phyloP scores from a whole-genome alignment of 2,888 invertebrate genomes.

The Phalera bucephala region DNA sequence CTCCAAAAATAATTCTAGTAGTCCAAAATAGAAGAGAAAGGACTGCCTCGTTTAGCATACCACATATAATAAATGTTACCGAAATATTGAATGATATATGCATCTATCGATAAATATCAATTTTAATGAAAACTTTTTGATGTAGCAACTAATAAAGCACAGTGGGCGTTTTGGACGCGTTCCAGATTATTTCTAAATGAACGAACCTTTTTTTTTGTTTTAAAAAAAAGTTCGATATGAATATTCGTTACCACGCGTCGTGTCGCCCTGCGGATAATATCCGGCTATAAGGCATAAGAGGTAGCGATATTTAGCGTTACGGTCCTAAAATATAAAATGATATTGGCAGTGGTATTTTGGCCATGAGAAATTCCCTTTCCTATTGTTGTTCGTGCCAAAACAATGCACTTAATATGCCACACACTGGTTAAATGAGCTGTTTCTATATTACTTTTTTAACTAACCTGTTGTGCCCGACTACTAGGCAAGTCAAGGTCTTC shows the following conservation, averaged over 20 bases:
- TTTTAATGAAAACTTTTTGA: constrained; percentile 56
- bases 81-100: constrained; percentile 5
- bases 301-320: constrained; percentile 17
- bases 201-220: constrained; percentile 42
- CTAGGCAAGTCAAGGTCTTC: too few relatives aligned
- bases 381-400: too few relatives aligned
- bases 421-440: too few relatives aligned
- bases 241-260: constrained; percentile 69
- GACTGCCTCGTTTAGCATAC: background rate
- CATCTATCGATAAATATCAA: constrained; percentile 36
- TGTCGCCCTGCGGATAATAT: constrained; percentile 55
- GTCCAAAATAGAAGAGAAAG: too few relatives aligned
- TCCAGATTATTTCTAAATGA: constrained; percentile 69
- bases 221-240: constrained; percentile 56
- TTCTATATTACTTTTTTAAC: too few relatives aligned
- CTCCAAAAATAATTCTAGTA: too few relatives aligned
- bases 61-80: background rate
- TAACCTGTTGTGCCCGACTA: too few relatives aligned
- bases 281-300: constrained; percentile 25
- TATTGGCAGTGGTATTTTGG: too few relatives aligned
- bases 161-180: constrained; percentile 53
- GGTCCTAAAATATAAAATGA: too few relatives aligned
- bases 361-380: too few relatives aligned
- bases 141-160: constrained; percentile 57
- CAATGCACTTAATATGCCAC: too few relatives aligned